Evolutionary conservation across 2,113 vertebrate species (phyloP), one percentile per base, ranked within the genome.

Genomic region (human (Homo sapiens)): DNA sequence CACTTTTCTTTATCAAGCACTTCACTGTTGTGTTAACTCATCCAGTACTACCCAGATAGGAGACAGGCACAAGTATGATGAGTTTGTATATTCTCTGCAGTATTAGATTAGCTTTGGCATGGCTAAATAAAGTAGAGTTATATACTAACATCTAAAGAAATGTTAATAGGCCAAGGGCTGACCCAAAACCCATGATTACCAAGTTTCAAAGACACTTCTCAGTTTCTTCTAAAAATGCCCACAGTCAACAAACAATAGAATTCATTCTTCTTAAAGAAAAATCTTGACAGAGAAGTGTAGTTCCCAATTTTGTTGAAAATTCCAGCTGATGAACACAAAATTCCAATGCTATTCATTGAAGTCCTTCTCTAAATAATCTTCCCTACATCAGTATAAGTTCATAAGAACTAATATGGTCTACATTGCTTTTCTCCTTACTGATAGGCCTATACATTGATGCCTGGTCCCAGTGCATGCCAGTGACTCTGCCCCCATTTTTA

Each of bases 41-140:
- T 8, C 25, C 1, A 1, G 1, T 22, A 50, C 59, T 59, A 11
- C 75, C 22, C 3, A 11, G 79, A 6, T 5, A 2, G 27, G 70
- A 13, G 40, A 27, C 4, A 16, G 76, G 13, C 25, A 0, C 14
- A 1, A 27, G 3, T 8, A 2, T 1, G 6, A 1, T 0, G 48
- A 12, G 17, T 20, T 43, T 43, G 4, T 4, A 3, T 35, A 8
- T 10, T 43, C 38, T 22, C 18, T 23, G 25, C 14, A n/a, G 8
- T 6, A 16, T 20, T 22, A n/a, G 48, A 17, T 40, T 43, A 13
- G 5, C 38, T 35, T 32, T 18, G 38, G 23, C 16, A 1, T 17
- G 22, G 6, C 76, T 66, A 6, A 4, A 1, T 75, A 13, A 48
- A 66, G 40, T 55, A 32, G 23, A 6, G 8, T 22, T 27, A 0